Base-by-base conservation (phyloP, 1,140 invertebrate genomes). In the Diuraphis noxia region DNA sequence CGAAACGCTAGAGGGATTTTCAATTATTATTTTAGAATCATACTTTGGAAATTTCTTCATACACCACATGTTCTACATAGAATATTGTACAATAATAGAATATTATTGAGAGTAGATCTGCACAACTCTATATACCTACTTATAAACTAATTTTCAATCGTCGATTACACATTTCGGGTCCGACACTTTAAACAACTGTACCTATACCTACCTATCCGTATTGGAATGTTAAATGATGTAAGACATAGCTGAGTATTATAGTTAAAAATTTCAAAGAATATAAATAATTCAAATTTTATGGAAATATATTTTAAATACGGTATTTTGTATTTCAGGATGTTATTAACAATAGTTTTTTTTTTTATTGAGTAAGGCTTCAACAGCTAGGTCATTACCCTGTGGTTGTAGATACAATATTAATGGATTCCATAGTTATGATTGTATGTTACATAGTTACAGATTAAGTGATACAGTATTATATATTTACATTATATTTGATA, bases 1-100 rank as follows among this genome's bases (percentile, higher is more conserved):
- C 52, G 49, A 88, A 88, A 88, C 86, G 49, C 86, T 40, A 88
- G 49, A 88, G 49, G 86, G 86, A 88, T 88, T 88, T 88, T 88
- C 86, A 63, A 88, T 88, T 88, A 88, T 88, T 88, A 88, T 88
- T 88, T 88, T 63, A 38, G 36, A 36, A 40, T 49, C 36, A 88
- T 88, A 63, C 86, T 88, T 88, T 88, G 30, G 25, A 88, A 88
- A 88, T 88, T 88, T 88, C 49, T 88, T 88, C 86, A 36, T 52
- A 87, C 49, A 7, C 30, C 36, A 25, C 49, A 40, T 87, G 38
- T 52, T 38, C 85, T 30, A 38, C 36, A n/a, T n/a, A 13, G 13
- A n/a, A 72, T 72, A 72, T 19, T 72, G 13, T 34, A n/a, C 56
- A 72, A n/a, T 72, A 72, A 34, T 72, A 72, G n/a, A 72, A 72